phyloP scores from a whole-genome alignment of 2,797 vertebrate genomes.

The Brotula barbata region DNA sequence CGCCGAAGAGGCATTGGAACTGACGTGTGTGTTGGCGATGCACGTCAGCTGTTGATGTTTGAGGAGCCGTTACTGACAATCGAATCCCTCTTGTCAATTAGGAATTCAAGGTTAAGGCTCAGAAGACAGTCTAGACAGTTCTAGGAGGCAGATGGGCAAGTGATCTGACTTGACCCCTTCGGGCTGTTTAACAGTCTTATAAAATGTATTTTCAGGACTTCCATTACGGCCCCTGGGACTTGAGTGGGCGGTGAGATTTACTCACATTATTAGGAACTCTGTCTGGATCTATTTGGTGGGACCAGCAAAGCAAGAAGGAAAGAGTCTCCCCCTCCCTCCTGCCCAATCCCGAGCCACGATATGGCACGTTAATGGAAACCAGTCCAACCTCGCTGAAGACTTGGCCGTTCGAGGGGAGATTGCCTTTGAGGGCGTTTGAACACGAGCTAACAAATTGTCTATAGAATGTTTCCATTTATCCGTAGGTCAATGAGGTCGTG shows the following conservation, averaged over 20 bases:
- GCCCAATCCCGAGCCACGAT: slow-evolving; percentile 41
- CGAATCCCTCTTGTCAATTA: slow-evolving; percentile 37
- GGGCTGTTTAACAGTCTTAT: slow-evolving; percentile 63
- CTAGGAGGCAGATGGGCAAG: slow-evolving; percentile 31
- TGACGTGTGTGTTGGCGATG: slow-evolving; percentile 30
- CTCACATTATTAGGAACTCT: slow-evolving; percentile 61
- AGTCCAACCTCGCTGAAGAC: slow-evolving; percentile 43
- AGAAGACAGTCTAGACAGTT: slow-evolving; percentile 34
- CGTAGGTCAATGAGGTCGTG: slow-evolving; percentile 29
- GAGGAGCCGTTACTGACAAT: slow-evolving; percentile 47
- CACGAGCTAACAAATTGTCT: slow-evolving; percentile 55
- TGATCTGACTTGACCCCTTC: slow-evolving; percentile 56
- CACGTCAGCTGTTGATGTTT: slow-evolving; percentile 45
- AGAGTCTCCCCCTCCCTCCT: not conserved
- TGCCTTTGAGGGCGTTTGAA: slow-evolving; percentile 51
- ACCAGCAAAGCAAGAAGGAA: slow-evolving; percentile 26
- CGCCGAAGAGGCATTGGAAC: slow-evolving; percentile 29
- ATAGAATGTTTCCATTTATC: slow-evolving; percentile 60
- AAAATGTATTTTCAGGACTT: slow-evolving; percentile 60
- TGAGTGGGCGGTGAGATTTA: slow-evolving; percentile 65
- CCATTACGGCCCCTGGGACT: slow-evolving; percentile 60
- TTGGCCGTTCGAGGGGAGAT: slow-evolving; percentile 44
- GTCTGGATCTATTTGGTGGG: slow-evolving; percentile 66
- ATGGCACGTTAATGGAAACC: slow-evolving; percentile 68
- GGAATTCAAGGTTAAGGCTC: slow-evolving; percentile 41